Evolutionary conservation across 2,888 invertebrate genomes (phyloP).

Genomic region (Scaptomyza cyrtandrae): DNA sequence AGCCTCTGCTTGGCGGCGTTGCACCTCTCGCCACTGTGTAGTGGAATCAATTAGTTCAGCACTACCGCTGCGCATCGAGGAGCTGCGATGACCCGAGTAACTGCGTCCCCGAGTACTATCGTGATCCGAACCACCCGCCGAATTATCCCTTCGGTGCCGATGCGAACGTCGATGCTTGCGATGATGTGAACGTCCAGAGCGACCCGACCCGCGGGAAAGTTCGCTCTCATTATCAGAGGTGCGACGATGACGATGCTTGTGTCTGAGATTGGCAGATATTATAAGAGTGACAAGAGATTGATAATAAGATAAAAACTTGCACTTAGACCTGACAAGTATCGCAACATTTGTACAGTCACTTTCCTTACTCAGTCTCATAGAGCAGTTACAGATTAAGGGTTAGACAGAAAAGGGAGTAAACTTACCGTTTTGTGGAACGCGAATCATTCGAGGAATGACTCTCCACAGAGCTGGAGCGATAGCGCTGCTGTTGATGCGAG

Average conservation of each 20-base stretch:
- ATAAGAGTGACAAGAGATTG: no score
- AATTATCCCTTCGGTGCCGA: constrained; percentile 88
- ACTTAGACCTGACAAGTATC: no score
- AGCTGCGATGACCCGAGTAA: constrained; percentile 84
- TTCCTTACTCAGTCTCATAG: no score
- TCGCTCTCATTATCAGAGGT: constrained; percentile 96
- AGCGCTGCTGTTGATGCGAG: constrained; percentile 84
- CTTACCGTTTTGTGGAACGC: constrained; percentile 90
- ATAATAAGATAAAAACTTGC: no score
- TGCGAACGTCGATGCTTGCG: constrained; percentile 89
- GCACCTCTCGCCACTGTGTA: constrained; percentile 94
- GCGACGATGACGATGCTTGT: constrained; percentile 91
- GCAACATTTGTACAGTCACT: background rate
- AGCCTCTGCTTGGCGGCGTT: constrained; percentile 89
- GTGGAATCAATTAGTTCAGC: constrained; percentile 94
- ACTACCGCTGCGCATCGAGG: constrained; percentile 83
- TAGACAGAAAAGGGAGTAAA: no score
- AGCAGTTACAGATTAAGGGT: no score
- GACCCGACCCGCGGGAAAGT: constrained; percentile 92
- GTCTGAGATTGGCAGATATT: constrained; percentile 83
- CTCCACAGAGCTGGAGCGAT: constrained; percentile 92
- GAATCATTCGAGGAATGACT: constrained; percentile 96
- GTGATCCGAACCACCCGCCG: constrained; percentile 88
- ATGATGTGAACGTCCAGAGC: constrained; percentile 91
- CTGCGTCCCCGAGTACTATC: constrained; percentile 87